Evolutionary conservation across 2,888 invertebrate genomes (phyloP), one percentile per base, ranked within the genome.

Genomic region (Argynnis bischoffii): DNA sequence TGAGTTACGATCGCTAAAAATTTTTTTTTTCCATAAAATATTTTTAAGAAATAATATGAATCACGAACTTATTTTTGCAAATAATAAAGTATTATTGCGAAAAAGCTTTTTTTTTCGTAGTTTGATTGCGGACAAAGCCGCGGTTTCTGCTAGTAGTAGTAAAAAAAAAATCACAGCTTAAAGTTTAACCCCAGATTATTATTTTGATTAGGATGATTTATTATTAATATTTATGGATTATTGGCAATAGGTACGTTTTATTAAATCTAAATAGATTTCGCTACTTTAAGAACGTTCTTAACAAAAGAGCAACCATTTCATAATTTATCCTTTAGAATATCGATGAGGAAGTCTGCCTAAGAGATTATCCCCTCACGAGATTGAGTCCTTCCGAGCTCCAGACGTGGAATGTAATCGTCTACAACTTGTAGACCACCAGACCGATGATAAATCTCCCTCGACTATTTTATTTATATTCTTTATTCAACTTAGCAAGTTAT

Each of bases 281-380:
- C 35, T 55, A 26, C 60, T n/a, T 16, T 21, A n/a, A 18, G 60
- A 66, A 41, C 56, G 35, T 61, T 66, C 51, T 51, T 55, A 47
- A 60, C 61, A 67, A 63, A 54, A 41, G 54, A 64, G 56, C 64
- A 66, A 66, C 68, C 55, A 69, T 71, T 69, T 69, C 57, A 64
- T 72, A 72, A 67, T 18, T 18, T 72, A 77, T 81, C 79, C 80
- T 82, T 78, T 76, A 77, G 79, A 76, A 78, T 75, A 78, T 73
- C 76, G 79, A 77, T 77, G 77, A 75, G 77, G 76, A 72, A 75
- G 80, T 79, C 79, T 83, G 79, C 77, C 78, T 79, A 77, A 79
- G 77, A 82, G 86, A 88, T 88, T 86, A 88, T 87, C 87, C 84
- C 86, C 82, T 79, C 72, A 79, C 74, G 79, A 78, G 80, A 86